Base-by-base conservation (phyloP, 1,140 invertebrate species). In the Brachionus rotundiformis region DNA sequence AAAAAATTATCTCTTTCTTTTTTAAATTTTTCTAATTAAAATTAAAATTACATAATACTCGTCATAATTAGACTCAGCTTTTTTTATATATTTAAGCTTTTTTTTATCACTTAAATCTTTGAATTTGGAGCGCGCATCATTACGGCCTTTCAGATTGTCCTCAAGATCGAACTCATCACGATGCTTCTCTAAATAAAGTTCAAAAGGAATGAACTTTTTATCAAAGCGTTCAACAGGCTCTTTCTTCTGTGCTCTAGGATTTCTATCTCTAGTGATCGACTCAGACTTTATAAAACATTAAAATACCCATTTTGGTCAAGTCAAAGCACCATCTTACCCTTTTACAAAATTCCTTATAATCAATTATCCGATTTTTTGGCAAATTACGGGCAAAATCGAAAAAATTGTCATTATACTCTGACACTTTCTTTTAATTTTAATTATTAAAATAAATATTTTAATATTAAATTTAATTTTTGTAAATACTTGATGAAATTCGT, bases 301-400 rank as follows among this genome's bases (percentile, higher is more conserved):
- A 16, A 71, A 19, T 8, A 36, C n/a, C n/a, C n/a, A n/a, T n/a
- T n/a, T n/a, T n/a, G n/a, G n/a, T n/a, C n/a, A n/a, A n/a, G n/a
- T n/a, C n/a, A 71, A 36, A 41, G 23, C 23, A 11, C 19, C 44
- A 73, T 3, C 36, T 13, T 44, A 44, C 68, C 25, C 23, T 73
- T 44, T 25, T 44, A n/a, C 11, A 23, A 73, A 73, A 73, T 44
- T 73, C 68, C 44, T 73, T 73, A 16, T 73, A 73, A 29, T 73
- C 68, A 2, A 27, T 16, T n/a, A 73, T 27, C 3, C 68, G 68
- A 44, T 25, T 73, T 44, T 73, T 7, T 25, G 68, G 68, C 23
- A 73, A 27, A 11, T 44, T 73, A 8, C 68, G 36, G 0, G 68
- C 68, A 73, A 73, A 73, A 10, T 44, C 68, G 11, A 73, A 73